Evolutionary conservation across 2,797 vertebrate species (phyloP), one percentile per base, ranked within the genome.

Genomic region (Sebastes taczanowskii): DNA sequence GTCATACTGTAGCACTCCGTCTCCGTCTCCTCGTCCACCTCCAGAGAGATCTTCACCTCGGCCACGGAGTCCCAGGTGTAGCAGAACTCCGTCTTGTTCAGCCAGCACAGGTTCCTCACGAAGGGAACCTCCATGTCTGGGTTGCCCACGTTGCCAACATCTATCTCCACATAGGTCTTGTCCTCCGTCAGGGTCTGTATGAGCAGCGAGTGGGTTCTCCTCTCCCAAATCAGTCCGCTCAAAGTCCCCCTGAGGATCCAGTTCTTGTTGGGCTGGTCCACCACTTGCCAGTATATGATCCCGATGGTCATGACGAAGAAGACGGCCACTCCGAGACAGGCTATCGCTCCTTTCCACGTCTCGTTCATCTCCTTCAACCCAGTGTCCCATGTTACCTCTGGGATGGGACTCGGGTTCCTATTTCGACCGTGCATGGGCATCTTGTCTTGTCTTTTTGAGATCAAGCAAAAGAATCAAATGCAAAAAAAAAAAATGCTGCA

Each of bases 301-400:
- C 97, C 97, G 67, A 98, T 98, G 78, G 97, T 98, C 97, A 98
- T 97, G 59, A 97, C 94, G 60, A 98, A 98, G 94, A 98, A 98
- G 69, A 98, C 85, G 18, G 97, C 96, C 59, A 98, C 97, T 13
- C 97, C 97, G 46, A 98, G 94, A 86, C 97, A 97, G 74, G 97
- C 97, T 11, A 98, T 87, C 2, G 97, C 97, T 11, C 97, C 97
- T 86, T 98, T 98, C 97, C 97, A 98, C 25, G 97, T 97, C 88
- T 98, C 97, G 81, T 97, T 97, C 97, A 97, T 97, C 95, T 98
- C 97, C 90, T 97, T 97, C 85, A 97, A 80, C 55, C 96, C 93
- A 64, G 95, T 87, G 89, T 97, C 97, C 97, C 96, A 97, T 88
- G 95, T 95, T 90, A 96, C 95, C 91, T 97, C 96, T 70, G 96